Evolutionary conservation across 2,888 invertebrate genomes (phyloP), one percentile per base, ranked within the genome.

Genomic region (Lasioglossum zephyrum): DNA sequence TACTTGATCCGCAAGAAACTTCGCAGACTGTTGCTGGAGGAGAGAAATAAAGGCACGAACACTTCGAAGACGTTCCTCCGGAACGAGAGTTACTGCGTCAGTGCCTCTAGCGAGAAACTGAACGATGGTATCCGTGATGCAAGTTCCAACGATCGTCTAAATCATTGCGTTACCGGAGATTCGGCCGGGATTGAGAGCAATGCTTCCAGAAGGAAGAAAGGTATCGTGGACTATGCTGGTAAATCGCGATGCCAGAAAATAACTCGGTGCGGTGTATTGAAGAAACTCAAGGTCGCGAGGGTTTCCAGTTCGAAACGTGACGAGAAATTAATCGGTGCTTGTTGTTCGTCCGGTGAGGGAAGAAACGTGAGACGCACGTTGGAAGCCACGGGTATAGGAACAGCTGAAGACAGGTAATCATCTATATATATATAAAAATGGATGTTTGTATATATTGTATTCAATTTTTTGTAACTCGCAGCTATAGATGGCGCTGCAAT

Each of bases 1-100:
- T 83, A 87, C 44, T 39, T 93, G 74, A 90, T 94, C 13, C 88
- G 89, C 66, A 86, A 79, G 63, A 93, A 93, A 44, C 76, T 93
- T 0, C 85, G 87, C 9, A 86, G 82, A 77, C 80, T 91, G 22
- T 75, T 92, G 22, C 72, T 91, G 63, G 89, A 85, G n/a, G 81
- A 90, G 26, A 86, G 86, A 8, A 85, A 88, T 72, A 92, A 90
- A 73, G 85, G 87, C 3, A 90, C 88, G 6, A 89, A 88, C 41
- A 90, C 91, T 2, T 88, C 89, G 57, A 91, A 89, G 76, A 90
- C 82, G 16, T 88, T 80, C 22, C 74, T 91, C 18, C 84, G 74
- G 13, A 88, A 84, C 36, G 82, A 89, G 26, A 88, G 87, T 11
- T 92, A 88, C 77, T 85, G 82, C 1, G 77, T 88, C 26, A 91